Evolutionary conservation across 1,140 invertebrate species (phyloP).

Genomic region (Trichonephila inaurata): DNA sequence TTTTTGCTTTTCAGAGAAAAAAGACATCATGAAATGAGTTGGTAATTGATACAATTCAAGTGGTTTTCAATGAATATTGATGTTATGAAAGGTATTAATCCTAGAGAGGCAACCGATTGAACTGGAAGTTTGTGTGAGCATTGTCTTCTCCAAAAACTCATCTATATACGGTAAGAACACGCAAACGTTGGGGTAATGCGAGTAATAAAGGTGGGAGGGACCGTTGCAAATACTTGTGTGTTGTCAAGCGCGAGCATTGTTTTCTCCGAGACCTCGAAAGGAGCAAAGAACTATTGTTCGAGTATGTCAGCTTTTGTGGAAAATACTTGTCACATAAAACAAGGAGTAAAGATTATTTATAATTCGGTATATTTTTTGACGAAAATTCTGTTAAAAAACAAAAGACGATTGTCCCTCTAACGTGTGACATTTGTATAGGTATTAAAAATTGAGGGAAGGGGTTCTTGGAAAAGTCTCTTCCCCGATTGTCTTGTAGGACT

Average conservation of each 20-base stretch:
- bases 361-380: conserved; percentile 70
- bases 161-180: conserved; percentile 41
- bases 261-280: conserved; percentile 38
- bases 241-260: conserved; percentile 60
- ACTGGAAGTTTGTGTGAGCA: background rate
- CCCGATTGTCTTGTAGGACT: conserved; percentile 43
- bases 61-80: no score
- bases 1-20: no score
- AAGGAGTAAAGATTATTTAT: conserved; percentile 70
- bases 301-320: conserved; percentile 74
- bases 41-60: no score
- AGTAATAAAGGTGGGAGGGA: conserved; percentile 21
- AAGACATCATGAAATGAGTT: no score
- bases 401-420: conserved; percentile 68
- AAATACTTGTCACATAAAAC: conserved; percentile 73
- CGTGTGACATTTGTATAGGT: conserved; percentile 73
- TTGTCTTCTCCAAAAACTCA: conserved; percentile 47
- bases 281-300: conserved; percentile 72
- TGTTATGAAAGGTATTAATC: no score
- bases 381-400: conserved; percentile 74
- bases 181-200: background rate
- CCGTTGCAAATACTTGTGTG: background rate
- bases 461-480: conserved; percentile 31
- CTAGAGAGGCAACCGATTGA: background rate
- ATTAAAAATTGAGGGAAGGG: conserved; percentile 55